Evolutionary conservation across 1,140 invertebrate species (phyloP).

Genomic region (Sesamia nonagrioides): DNA sequence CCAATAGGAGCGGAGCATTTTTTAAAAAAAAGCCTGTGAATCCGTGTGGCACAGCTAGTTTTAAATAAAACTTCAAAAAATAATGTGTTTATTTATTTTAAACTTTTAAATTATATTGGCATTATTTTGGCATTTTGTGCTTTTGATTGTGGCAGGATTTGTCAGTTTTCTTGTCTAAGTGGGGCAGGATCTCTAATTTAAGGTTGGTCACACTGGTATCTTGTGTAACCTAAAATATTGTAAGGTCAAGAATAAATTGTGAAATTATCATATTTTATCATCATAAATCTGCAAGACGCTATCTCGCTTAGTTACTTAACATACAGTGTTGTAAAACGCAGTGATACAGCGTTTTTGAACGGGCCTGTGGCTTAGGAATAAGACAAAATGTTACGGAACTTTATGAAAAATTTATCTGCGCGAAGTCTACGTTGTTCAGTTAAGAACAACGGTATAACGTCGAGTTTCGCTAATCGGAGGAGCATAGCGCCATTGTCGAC

Average conservation of each 20-base stretch:
- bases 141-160: no score
- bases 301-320: constrained; percentile 37
- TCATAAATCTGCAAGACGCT: constrained; percentile 5
- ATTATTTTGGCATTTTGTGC: no score
- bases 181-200: no score
- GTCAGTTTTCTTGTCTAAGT: no score
- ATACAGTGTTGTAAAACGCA: not conserved
- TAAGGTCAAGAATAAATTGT: constrained; percentile 46
- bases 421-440: constrained; percentile 63
- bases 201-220: no score
- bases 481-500: constrained; percentile 73
- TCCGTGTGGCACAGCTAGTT: no score
- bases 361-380: not conserved
- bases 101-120: no score
- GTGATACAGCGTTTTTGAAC: constrained; percentile 37
- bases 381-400: constrained; percentile 71
- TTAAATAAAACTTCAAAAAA: no score
- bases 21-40: no score
- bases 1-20: no score
- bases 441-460: constrained; percentile 66
- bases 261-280: constrained; percentile 47
- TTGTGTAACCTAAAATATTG: constrained; percentile 47
- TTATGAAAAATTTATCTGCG: constrained; percentile 68
- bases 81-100: no score
- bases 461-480: constrained; percentile 72